Conservation (phyloP, 2,797 vertebrate species). For the Neopelma chrysocephalum region DNA sequence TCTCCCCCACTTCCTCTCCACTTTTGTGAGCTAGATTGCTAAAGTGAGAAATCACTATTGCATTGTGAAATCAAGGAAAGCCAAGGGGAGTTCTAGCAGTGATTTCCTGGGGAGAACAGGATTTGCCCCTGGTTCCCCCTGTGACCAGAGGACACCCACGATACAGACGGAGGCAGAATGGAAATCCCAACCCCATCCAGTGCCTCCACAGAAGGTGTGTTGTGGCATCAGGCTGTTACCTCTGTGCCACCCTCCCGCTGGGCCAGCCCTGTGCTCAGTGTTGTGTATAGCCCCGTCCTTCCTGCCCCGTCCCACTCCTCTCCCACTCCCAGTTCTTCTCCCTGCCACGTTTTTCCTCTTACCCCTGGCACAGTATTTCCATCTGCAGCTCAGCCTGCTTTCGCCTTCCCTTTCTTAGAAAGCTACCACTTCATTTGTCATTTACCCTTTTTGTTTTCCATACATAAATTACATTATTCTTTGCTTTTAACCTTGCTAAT, state of each 20-base stretch:
- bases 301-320: background rate
- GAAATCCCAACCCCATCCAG: accelerated
- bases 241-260: background rate
- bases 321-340: background rate
- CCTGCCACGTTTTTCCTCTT: background rate
- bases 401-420: background rate
- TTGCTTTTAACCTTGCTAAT: background rate
- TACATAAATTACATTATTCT: background rate
- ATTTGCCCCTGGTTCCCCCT: background rate
- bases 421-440: slow-evolving; percentile 11
- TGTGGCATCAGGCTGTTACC: background rate
- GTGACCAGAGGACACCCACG: background rate
- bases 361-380: background rate
- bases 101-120: background rate
- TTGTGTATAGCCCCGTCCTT: background rate
- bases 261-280: background rate
- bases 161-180: background rate
- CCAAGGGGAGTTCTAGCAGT: background rate
- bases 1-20: background rate
- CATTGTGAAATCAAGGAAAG: background rate
- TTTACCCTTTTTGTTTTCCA: background rate
- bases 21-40: background rate
- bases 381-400: background rate
- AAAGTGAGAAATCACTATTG: accelerated
- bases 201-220: accelerated